Evolutionary conservation across 2,888 invertebrate species (phyloP), one percentile per base, ranked within the genome.

Genomic region (Cataglyphis rosenhaueri): DNA sequence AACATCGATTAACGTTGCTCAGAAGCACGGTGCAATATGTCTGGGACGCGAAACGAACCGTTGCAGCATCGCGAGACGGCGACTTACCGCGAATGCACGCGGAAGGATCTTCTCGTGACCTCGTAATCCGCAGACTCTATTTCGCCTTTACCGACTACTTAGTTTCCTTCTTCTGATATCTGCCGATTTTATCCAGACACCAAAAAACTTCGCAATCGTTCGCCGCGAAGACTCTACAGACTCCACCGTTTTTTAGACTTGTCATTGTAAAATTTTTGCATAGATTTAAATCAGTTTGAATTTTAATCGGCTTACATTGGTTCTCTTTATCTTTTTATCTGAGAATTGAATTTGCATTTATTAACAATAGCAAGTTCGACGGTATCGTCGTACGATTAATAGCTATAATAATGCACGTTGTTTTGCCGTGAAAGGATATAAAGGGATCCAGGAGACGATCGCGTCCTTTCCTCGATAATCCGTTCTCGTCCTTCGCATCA

Each of bases 1-100:
- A 89, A 87, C 87, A 88, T 92, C 91, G 92, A 92, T 92, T 91
- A 91, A 89, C 91, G 91, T 89, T 89, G 85, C 87, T 88, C 83
- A 81, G 85, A 85, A 82, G 85, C 88, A 85, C 88, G 85, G 81
- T 81, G 90, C 90, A 88, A 92, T 92, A 91, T 90, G 90, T 91
- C 89, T 89, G 87, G 85, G 87, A 88, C 86, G 87, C 86, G 88
- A 88, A 84, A 85, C 82, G 86, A 83, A 84, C 83, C 82, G 84
- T 35, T 81, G 83, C 82, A 70, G 85, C 87, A 88, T 88, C 88
- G 88, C 87, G 83, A 83, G 62, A 79, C 85, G 59, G 81, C 87
- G 88, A 87, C 88, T 88, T 84, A 85, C 88, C 86, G 86, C 84
- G 86, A 85, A 87, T 87, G 85, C 86, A 87, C 88, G 88, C 86